phyloP scores from a whole-genome alignment of 1,140 invertebrate species.

The Drosophila littoralis region DNA sequence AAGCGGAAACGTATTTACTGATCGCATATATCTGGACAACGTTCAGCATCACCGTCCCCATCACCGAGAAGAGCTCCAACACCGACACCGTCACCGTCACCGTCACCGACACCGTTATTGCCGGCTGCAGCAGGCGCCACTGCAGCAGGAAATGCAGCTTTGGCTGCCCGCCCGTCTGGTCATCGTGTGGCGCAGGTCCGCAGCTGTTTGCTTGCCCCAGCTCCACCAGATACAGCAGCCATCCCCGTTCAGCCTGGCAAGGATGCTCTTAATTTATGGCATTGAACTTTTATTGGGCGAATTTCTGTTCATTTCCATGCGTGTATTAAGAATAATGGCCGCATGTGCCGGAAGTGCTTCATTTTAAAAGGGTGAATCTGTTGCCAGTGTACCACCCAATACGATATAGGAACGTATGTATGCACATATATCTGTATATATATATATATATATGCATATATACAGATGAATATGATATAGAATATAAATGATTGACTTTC shows the following conservation, averaged over 20 bases:
- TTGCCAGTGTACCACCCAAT: conserved; percentile 22
- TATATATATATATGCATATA: not conserved
- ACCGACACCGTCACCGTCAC: not conserved
- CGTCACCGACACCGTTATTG: conserved; percentile 4
- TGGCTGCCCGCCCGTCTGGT: conserved; percentile 55
- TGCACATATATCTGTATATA: not conserved
- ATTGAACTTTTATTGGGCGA: conserved; percentile 83
- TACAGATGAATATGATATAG: too few species aligned
- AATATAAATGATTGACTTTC: not conserved
- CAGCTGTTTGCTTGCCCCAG: conserved; percentile 30
- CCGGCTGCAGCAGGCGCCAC: conserved; percentile 30
- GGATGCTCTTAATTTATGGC: conserved; percentile 79
- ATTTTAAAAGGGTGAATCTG: conserved; percentile 58
- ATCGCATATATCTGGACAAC: conserved; percentile 63
- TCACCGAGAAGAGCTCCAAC: not conserved
- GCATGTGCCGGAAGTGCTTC: conserved; percentile 69
- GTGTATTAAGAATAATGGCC: conserved; percentile 83
- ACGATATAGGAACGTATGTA: not conserved
- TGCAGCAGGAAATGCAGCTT: conserved; percentile 40
- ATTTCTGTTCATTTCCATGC: conserved; percentile 82
- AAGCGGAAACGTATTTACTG: conserved; percentile 79
- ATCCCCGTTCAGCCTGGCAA: conserved; percentile 21
- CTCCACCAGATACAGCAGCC: not conserved
- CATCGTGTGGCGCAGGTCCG: conserved; percentile 35
- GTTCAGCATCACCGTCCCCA: conserved; percentile 10